These are phyloP conservation scores for Taenioides sp. DNA, from an alignment of 2,797 vertebrate species.

Conservation along the genomic window DNA sequence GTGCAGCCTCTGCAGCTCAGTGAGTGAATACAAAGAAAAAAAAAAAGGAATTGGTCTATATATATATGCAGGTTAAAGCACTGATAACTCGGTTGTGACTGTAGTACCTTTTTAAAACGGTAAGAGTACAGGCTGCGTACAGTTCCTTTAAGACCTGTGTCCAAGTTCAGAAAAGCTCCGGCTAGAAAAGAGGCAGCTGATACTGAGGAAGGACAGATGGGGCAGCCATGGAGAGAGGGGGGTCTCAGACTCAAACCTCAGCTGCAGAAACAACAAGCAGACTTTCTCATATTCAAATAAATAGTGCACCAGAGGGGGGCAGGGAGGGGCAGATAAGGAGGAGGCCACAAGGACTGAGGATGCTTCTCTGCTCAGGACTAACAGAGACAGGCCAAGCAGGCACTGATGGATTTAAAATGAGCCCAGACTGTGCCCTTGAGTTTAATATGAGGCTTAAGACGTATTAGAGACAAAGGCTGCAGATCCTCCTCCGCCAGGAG, in stretches of 20 bases:
- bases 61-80: too few relatives aligned
- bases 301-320: conserved; percentile 66
- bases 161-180: conserved; percentile 65
- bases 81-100: too few relatives aligned
- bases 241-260: conserved; percentile 52
- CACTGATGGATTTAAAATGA: conserved; percentile 75
- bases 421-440: conserved; percentile 49
- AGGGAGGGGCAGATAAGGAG: conserved; percentile 61
- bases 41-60: too few relatives aligned
- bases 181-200: conserved; percentile 37
- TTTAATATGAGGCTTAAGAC: conserved; percentile 71
- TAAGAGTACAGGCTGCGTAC: too few relatives aligned
- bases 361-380: conserved; percentile 57
- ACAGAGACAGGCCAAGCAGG: conserved; percentile 63
- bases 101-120: too few relatives aligned
- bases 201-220: conserved; percentile 50
- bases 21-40: too few relatives aligned
- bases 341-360: conserved; percentile 27
- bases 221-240: conserved; percentile 32
- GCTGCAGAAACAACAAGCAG: conserved; percentile 77
- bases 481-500: conserved; percentile 53
- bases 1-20: too few relatives aligned
- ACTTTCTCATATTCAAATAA: conserved; percentile 80
- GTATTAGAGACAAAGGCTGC: conserved; percentile 65
- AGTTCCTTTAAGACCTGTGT: conserved; percentile 32